Evolutionary conservation across 2,888 invertebrate species (phyloP), one percentile per base, ranked within the genome.

Genomic region (Steinernema carpocapsae): DNA sequence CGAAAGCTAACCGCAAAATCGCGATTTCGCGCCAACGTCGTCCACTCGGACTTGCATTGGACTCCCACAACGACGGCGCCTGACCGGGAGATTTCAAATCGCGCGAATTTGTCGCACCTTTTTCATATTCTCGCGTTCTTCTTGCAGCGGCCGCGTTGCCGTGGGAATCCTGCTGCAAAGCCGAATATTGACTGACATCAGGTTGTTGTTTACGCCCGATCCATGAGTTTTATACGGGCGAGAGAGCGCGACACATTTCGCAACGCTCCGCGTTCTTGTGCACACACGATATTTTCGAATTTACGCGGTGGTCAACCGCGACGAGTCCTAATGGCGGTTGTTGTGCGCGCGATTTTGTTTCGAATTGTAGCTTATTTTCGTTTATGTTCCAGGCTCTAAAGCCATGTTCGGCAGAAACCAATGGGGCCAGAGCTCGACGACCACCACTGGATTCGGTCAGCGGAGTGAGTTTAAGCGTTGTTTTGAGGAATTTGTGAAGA

Each of bases 61-160:
- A 52, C 52, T 52, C 52, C 52, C 24, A 24, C 19, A 19, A 24
- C 52, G 52, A 52, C 19, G 1, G 7, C 24, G 52, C 52, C 52
- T 52, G 52, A 52, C 52, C 52, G 52, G 22, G 52, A 52, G 52
- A 52, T 52, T 52, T 52, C 52, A 22, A 52, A 52, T 37, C 19
- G 52, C 52, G 52, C 52, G 52, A 52, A 52, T 48, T 48, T 48
- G n/a, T 48, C 19, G 48, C 19, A 48, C 48, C n/a, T 48, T 48
- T 48, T 48, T 48, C n/a, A 3, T 17, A 48, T 48, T 19, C n/a
- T 48, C 19, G 48, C 19, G 48, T 48, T 48, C 19, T 19, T 10
- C 37, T 37, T 37, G 37, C 37, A 37, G 37, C 37, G 37, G 37
- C 37, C 37, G 37, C 37, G 37, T 37, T 37, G 37, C 37, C 37